Evolutionary conservation across 2,797 vertebrate species (phyloP), one percentile per base, ranked within the genome.

Genomic region (Brotula barbata): DNA sequence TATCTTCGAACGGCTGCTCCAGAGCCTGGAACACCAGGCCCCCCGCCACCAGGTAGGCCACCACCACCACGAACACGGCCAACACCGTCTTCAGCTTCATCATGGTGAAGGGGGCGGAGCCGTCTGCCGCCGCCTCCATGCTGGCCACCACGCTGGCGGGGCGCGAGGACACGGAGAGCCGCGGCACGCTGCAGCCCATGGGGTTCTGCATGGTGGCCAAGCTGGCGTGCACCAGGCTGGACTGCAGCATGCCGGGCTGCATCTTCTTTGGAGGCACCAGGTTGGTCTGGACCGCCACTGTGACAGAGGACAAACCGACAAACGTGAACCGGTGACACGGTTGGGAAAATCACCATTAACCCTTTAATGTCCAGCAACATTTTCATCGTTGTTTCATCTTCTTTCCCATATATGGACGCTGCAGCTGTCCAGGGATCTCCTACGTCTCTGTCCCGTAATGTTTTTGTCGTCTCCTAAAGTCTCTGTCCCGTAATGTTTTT

Each of bases 1-100:
- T 92, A 86, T 92, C 94, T 82, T 98, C 96, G 0, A 95, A 96
- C 9, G 95, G 95, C 77, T 96, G 95, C 68, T 98, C 96, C 72
- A 98, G 61, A 0, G 94, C 94, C 45, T 85, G 92, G 82, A 98
- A 98, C 46, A 97, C 90, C 0, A 98, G 90, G 8, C 96, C 95
- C 0, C 96, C 96, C 0, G 88, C 91, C 68, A 98, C 93, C 46
- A 98, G 84, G 82, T 96, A 98, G 70, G 90, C 90, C 41, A 98
- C 93, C 77, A 98, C 96, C 71, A 98, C 95, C 1, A 98, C 89
- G 5, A 98, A 98, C 82, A 98, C 92, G 0, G 95, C 95, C 58
- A 96, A 86, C 64, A 96, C 95, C 0, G 96, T 97, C 78, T 97
- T 96, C 92, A 96, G 93, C 82, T 98, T 96, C 96, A 98, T 98